A percentile compares a stretch with the other conserved stretches of the same genome.
Conservation (phyloP, 1,140 invertebrate species). For the Cydia splendana region DNA sequence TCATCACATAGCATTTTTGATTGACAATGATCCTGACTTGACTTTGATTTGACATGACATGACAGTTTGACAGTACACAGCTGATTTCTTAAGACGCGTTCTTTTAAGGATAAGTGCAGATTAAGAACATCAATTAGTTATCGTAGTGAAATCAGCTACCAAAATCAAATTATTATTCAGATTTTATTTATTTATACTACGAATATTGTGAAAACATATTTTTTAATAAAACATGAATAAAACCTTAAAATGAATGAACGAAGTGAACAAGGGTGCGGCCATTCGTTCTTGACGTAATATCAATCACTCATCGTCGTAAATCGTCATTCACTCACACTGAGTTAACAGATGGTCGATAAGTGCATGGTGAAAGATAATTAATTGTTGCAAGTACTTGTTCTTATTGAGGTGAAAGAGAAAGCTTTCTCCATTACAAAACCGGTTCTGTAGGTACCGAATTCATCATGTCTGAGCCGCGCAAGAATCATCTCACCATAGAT, state of each 20-base stretch:
- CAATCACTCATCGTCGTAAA: not conserved
- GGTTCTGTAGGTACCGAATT: conserved; percentile 48
- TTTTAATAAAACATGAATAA: no score
- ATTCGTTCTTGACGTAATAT: conserved; percentile 1
- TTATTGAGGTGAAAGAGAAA: conserved; percentile 46
- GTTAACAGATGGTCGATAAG: conserved; percentile 45
- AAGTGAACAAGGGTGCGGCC: not conserved
- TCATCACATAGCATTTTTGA: not conserved
- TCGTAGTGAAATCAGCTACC: not conserved
- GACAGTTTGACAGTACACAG: not conserved
- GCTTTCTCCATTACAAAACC: conserved; percentile 47
- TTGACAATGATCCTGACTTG: not conserved
- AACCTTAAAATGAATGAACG: not conserved
- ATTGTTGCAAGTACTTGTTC: conserved; percentile 37
- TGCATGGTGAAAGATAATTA: conserved; percentile 41
- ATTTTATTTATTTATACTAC: not conserved
- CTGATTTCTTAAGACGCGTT: not conserved
- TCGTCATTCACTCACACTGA: conserved; percentile 41
- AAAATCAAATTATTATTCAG: not conserved
- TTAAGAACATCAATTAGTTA: not conserved
- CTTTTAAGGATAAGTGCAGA: not conserved
- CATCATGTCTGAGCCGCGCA: conserved; percentile 73
- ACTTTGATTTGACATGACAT: conserved; percentile 10
- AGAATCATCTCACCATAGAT: conserved; percentile 73
- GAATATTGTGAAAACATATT: not conserved